Percentiles rank a stretch among this genome's conserved stretches.
These are phyloP conservation scores for Eidolon helvum DNA, from an alignment of 2,113 vertebrate species.

Conservation along the genomic window DNA sequence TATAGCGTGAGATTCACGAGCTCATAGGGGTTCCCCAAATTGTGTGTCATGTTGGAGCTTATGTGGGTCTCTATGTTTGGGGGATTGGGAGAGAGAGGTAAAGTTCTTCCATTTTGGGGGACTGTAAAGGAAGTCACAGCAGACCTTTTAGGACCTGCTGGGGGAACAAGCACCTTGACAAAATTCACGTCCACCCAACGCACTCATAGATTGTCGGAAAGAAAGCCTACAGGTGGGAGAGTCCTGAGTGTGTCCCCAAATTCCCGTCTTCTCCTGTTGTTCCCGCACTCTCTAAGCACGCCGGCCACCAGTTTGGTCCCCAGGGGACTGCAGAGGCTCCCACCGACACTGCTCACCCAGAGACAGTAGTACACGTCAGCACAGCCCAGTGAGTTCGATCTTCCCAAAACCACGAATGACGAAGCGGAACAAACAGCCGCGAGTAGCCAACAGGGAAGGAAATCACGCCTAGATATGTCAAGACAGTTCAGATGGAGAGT, in stretches of 20 bases:
- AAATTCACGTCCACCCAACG: not conserved
- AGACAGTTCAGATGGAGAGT: no score
- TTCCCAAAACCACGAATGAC: not conserved
- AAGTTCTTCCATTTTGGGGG: not conserved
- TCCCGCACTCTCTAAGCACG: not conserved
- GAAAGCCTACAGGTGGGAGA: not conserved
- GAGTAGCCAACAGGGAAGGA: not conserved
- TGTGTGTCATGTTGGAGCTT: not conserved
- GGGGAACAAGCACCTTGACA: not conserved
- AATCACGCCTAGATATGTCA: not conserved
- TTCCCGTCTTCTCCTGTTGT: not conserved
- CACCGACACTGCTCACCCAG: not conserved
- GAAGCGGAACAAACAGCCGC: not conserved
- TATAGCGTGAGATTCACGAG: not conserved
- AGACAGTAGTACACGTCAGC: not conserved
- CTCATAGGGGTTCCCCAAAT: not conserved
- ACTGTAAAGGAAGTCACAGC: not conserved
- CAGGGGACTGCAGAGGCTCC: not conserved
- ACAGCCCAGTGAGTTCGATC: no score
- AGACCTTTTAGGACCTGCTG: not conserved
- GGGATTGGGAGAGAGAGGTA: not conserved
- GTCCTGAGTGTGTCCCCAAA: not conserved
- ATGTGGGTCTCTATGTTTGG: not conserved
- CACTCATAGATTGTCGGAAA: not conserved
- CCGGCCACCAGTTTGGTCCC: not conserved